Conservation (phyloP, 2,797 vertebrate species). For the Allenopithecus nigroviridis region DNA sequence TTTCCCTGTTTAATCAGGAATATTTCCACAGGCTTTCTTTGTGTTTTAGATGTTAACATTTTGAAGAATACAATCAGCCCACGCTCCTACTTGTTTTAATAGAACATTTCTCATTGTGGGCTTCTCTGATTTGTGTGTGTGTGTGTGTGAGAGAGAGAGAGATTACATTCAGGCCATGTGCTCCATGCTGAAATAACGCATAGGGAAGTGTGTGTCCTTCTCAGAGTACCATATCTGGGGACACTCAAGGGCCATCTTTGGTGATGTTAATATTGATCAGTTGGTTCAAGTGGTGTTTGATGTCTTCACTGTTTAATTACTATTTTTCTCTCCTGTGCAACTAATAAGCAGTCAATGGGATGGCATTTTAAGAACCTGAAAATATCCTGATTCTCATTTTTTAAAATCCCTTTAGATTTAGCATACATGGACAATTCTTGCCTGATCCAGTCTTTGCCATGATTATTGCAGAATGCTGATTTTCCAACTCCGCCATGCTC, state of each 20-base stretch:
- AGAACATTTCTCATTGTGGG: not conserved
- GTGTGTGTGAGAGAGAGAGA: no score
- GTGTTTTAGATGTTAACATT: not conserved
- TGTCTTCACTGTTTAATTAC: not conserved
- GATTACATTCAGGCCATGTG: not conserved
- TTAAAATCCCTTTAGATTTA: not conserved
- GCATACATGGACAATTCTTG: not conserved
- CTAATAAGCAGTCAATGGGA: not conserved
- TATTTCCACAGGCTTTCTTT: not conserved
- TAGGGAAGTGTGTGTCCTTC: not conserved
- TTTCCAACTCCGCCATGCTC: not conserved
- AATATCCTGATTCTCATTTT: not conserved
- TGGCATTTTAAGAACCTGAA: not conserved
- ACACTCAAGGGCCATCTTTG: not conserved
- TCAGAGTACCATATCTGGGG: not conserved
- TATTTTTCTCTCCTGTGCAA: not conserved
- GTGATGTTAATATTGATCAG: not conserved
- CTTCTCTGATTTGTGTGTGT: not conserved
- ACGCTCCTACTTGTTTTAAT: not conserved
- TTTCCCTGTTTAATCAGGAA: not conserved
- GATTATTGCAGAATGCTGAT: not conserved
- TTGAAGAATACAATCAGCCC: accelerated
- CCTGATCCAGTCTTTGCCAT: not conserved
- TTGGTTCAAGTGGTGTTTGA: not conserved
- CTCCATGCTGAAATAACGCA: not conserved